Conservation (phyloP, 37 sponge, comb jelly and placozoan species). For the Hexactinellida sp. region DNA sequence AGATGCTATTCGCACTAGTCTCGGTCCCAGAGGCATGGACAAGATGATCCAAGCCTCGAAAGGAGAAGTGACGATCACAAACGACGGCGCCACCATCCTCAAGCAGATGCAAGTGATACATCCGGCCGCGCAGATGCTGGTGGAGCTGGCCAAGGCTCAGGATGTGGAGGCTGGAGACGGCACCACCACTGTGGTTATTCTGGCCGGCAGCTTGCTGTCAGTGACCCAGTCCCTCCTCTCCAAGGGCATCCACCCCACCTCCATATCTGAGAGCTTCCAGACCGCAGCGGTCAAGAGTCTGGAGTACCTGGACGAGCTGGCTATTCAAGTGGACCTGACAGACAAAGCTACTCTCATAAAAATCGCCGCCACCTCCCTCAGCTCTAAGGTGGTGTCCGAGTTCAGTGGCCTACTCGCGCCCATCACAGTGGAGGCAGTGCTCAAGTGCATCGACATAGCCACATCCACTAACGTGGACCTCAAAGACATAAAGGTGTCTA, state of each 20-base stretch:
- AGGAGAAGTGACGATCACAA: slow-evolving; percentile 97
- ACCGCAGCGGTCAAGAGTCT: slow-evolving; percentile 64
- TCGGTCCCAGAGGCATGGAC: slow-evolving; percentile 99
- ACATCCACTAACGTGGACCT: slow-evolving; percentile 93
- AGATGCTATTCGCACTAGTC: slow-evolving; percentile 94
- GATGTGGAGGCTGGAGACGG: slow-evolving; percentile 99
- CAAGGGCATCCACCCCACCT: slow-evolving; percentile 95
- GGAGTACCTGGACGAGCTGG: slow-evolving; percentile 66
- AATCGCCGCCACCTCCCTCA: slow-evolving; percentile 93
- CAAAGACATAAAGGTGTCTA: slow-evolving; percentile 67
- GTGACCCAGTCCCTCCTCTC: slow-evolving; percentile 71
- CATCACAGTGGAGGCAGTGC: slow-evolving; percentile 84
- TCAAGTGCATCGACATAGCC: slow-evolving; percentile 79
- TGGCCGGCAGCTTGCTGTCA: slow-evolving; percentile 82
- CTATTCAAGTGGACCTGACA: slow-evolving; percentile 60
- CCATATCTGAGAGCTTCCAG: slow-evolving; percentile 93
- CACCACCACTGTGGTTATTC: slow-evolving; percentile 89
- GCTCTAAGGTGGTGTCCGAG: slow-evolving; percentile 98
- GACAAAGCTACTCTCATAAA: slow-evolving; percentile 79
- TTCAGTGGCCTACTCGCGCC: slow-evolving; percentile 83
- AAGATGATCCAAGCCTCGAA: slow-evolving; percentile 87
- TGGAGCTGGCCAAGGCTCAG: slow-evolving; percentile 97
- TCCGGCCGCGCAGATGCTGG: slow-evolving; percentile 97
- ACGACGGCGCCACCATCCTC: slow-evolving; percentile 98
- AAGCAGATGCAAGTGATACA: slow-evolving; percentile 98